Evolutionary conservation across 2,797 vertebrate species (phyloP), one percentile per base, ranked within the genome.

Genomic region (Halcyon chelicuti): DNA sequence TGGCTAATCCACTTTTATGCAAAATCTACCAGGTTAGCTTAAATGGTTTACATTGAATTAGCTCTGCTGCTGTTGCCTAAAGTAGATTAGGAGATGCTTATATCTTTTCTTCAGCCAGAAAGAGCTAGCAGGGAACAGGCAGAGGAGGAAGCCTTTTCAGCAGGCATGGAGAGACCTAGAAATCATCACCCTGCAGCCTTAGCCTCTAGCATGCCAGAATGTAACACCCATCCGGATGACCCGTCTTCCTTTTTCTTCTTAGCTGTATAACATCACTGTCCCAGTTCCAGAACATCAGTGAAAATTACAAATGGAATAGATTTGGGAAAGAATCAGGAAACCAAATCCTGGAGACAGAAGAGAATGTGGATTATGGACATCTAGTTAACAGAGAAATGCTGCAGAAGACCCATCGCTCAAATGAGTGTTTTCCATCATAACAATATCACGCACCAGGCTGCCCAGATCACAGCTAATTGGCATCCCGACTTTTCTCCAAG

Each of bases 1-100:
- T 96, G 8, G 2, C 66, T 94, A 93, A 96, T 96, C 86, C 79
- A 81, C 93, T 92, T 90, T 79, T 86, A 82, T 70, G 90, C 42
- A 92, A 92, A 87, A 90, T 81, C 86, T 76, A 51, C 83, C 74
- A 86, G 67, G 77, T 92, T 92, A 94, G 17, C 29, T 90, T 92
- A 86, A 79, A 62, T 40, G 44, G 51, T 84, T 96, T 92, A 86
- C 90, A 86, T 17, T 76, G 77, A 93, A 90, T 88, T 84, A 93
- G 46, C 54, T 39, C 63, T 66, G 66, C 76, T 88, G 47, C 70
- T 84, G 35, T 60, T 95, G 70, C 71, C 80, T 86, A 25, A 93
- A 92, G 80, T 60, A 94, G 71, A 90, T 90, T 79, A 97, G 88
- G 79, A 90, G 47, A 66, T 57, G 49, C 65, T 88, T 80, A 49